Conservation (phyloP, 2,888 invertebrate genomes). For the Hydrotaea cyrtoneurina region DNA sequence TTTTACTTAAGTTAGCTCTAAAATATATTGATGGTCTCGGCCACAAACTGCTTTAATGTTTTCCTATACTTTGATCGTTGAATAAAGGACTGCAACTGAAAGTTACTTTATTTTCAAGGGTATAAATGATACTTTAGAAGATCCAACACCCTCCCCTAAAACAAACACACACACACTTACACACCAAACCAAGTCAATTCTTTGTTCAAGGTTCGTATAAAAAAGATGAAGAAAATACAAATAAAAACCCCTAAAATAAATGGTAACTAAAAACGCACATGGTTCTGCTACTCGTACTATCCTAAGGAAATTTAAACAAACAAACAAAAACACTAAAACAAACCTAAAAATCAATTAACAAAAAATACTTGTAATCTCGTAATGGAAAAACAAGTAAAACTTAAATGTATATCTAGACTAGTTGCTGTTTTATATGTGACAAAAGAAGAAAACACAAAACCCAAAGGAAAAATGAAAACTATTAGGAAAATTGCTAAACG, state of each 20-base stretch:
- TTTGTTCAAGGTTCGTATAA: constrained; percentile 26
- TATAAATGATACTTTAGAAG: neutral
- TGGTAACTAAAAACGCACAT: constrained; percentile 62
- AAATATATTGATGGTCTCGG: no score
- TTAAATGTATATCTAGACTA: constrained; percentile 54
- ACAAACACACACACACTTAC: neutral
- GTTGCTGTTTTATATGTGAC: constrained; percentile 63
- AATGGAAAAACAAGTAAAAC: constrained; percentile 38
- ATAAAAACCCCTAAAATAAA: constrained; percentile 41
- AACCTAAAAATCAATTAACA: constrained; percentile 13
- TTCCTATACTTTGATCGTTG: constrained; percentile 66
- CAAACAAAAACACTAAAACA: neutral
- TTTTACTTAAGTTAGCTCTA: no score
- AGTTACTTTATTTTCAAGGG: neutral
- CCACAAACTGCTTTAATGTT: constrained; percentile 68
- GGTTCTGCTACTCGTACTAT: constrained; percentile 56
- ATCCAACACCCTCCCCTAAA: constrained; percentile 5
- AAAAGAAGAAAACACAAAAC: constrained; percentile 30
- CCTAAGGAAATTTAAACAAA: constrained; percentile 49
- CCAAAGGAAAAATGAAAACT: constrained; percentile 35
- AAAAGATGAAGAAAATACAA: constrained; percentile 26
- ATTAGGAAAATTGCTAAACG: constrained; percentile 32
- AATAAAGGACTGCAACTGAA: neutral
- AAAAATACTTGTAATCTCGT: constrained; percentile 43
- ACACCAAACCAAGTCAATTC: constrained; percentile 27